Conservation (phyloP, 2,888 invertebrate genomes). For the Carabus problematicus region DNA sequence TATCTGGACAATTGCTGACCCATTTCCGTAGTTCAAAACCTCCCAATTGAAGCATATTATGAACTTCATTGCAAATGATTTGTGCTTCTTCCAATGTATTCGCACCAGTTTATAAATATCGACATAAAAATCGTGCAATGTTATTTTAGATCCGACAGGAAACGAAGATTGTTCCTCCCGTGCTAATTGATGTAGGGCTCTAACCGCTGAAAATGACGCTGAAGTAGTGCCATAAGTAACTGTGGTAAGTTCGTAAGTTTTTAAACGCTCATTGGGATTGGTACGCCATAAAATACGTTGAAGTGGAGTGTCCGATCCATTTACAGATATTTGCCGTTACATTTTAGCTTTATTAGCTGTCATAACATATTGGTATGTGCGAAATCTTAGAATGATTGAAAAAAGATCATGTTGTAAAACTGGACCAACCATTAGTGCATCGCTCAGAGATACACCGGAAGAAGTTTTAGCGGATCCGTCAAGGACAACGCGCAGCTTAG, state of each 20-base stretch:
- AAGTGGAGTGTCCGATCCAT: constrained; percentile 34
- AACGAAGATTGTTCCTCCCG: constrained; percentile 23
- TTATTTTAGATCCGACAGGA: too few relatives aligned
- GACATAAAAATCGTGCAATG: too few relatives aligned
- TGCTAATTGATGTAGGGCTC: constrained; percentile 40
- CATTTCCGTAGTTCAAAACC: too few relatives aligned
- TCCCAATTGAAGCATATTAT: too few relatives aligned
- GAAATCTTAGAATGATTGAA: constrained; percentile 41
- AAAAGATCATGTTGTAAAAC: constrained; percentile 38
- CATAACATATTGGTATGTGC: constrained; percentile 37
- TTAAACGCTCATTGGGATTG: constrained; percentile 4
- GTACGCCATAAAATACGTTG: constrained; percentile 27
- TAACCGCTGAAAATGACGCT: constrained; percentile 29
- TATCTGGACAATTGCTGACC: too few relatives aligned
- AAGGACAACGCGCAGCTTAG: constrained; percentile 29
- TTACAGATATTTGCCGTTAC: constrained; percentile 41
- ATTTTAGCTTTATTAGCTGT: constrained; percentile 44
- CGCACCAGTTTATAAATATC: too few relatives aligned
- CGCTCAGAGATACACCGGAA: constrained; percentile 16
- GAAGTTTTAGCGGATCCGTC: constrained; percentile 18
- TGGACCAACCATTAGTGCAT: constrained; percentile 14
- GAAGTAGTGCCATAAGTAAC: too few relatives aligned
- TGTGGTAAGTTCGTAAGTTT: constrained; percentile 20
- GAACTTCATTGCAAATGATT: too few relatives aligned
- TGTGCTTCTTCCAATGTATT: too few relatives aligned